These are phyloP conservation scores for Vidua macroura DNA, from an alignment of 2,113 vertebrate species.

Conservation along the genomic window DNA sequence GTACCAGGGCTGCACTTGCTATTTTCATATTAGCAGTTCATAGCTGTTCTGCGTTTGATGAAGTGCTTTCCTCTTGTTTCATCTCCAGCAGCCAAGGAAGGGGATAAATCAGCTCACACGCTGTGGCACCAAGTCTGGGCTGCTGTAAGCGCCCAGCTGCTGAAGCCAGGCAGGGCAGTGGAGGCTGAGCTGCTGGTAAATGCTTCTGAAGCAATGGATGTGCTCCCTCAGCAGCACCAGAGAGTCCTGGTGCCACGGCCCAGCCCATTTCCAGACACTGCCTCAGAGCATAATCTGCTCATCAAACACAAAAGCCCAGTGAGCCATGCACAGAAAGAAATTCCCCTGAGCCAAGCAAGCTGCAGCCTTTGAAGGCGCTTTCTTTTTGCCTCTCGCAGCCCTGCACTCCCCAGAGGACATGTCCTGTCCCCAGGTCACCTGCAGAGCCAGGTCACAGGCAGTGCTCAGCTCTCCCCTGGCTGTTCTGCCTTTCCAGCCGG, in stretches of 20 bases:
- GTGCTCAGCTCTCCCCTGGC: not conserved
- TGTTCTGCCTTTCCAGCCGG: not conserved
- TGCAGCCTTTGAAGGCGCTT: not conserved
- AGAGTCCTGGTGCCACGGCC: not conserved
- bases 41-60: not conserved
- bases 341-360: constrained; percentile 1
- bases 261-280: not conserved
- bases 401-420: not conserved
- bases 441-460: not conserved
- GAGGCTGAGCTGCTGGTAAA: not conserved
- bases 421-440: not conserved
- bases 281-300: not conserved
- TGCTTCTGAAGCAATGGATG: not conserved
- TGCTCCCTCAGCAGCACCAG: not conserved
- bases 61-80: constrained; percentile 4
- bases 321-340: not conserved
- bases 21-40: not conserved
- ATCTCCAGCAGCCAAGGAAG: not conserved
- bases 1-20: not conserved
- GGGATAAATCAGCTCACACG: not conserved
- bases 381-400: not conserved
- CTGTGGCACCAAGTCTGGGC: not conserved
- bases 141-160: not conserved
- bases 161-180: not conserved
- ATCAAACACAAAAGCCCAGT: not conserved